phyloP scores from a whole-genome alignment of 2,888 invertebrate genomes.

The Allygus modestus region DNA sequence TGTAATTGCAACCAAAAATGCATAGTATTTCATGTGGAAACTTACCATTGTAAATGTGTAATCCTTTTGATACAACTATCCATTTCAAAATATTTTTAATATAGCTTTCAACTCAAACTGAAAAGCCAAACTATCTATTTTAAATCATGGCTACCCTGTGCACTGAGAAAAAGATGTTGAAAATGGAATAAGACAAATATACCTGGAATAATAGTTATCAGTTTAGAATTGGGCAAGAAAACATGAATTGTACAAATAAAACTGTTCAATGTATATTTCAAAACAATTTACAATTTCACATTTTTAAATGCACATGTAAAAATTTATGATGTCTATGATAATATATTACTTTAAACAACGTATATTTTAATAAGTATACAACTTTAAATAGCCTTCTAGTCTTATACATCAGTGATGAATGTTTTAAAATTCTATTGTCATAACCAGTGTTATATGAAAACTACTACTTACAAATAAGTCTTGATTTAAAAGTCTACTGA shows the following conservation, averaged over 20 bases:
- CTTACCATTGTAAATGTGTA: too few relatives aligned
- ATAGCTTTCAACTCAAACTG: too few relatives aligned
- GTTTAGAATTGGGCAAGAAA: constrained; percentile 30
- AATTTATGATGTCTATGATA: constrained; percentile 57
- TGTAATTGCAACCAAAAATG: too few relatives aligned
- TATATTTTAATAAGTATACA: constrained; percentile 58
- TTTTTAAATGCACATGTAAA: constrained; percentile 59
- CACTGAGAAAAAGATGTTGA: too few relatives aligned
- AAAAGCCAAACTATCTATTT: too few relatives aligned
- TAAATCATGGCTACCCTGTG: too few relatives aligned
- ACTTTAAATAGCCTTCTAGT: constrained; percentile 54
- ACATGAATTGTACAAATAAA: constrained; percentile 50
- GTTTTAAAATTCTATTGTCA: constrained; percentile 49
- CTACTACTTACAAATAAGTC: constrained; percentile 30
- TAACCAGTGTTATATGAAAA: constrained; percentile 48
- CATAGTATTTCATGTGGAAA: too few relatives aligned
- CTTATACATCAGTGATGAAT: constrained; percentile 44
- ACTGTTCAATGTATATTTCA: constrained; percentile 59
- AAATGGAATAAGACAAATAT: too few relatives aligned
- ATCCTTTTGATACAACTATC: too few relatives aligned
- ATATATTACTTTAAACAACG: constrained; percentile 55
- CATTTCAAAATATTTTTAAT: too few relatives aligned
- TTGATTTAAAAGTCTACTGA: constrained; percentile 37
- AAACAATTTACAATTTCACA: constrained; percentile 60
- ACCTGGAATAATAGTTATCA: too few relatives aligned